These are phyloP conservation scores for Stegostoma tigrinum DNA, from an alignment of 2,113 vertebrate genomes.

Conservation along the genomic window DNA sequence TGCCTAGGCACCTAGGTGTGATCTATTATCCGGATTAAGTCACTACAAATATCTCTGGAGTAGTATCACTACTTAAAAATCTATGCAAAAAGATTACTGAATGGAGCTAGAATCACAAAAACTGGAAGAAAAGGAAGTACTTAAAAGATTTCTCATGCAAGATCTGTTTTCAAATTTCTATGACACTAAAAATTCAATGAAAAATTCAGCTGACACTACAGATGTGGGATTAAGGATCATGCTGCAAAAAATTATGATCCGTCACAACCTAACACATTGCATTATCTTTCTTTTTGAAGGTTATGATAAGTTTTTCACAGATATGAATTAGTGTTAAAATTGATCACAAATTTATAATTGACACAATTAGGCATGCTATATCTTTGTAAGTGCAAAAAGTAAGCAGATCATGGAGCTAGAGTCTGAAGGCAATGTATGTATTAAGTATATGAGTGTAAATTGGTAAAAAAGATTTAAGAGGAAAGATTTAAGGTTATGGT, in stretches of 20 bases:
- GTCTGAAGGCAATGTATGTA: background rate
- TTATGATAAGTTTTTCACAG: background rate
- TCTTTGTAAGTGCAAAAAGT: background rate
- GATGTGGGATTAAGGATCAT: background rate
- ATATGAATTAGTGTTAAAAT: background rate
- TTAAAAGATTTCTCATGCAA: background rate
- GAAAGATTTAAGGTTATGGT: background rate
- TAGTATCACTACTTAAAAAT: background rate
- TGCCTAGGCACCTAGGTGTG: too few relatives aligned
- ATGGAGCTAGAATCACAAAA: background rate
- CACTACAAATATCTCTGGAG: background rate
- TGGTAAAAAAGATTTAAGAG: background rate
- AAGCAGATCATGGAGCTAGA: background rate
- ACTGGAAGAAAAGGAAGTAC: background rate
- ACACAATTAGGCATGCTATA: background rate
- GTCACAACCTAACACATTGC: background rate
- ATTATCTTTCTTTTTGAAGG: background rate
- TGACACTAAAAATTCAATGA: background rate
- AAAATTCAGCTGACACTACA: background rate
- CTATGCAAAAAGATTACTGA: background rate
- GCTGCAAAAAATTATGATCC: background rate
- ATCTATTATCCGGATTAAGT: conserved; percentile 1
- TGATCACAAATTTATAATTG: background rate
- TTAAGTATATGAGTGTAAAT: background rate
- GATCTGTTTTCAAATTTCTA: background rate